A percentile compares a stretch with the other conserved stretches of the same genome.
These are phyloP conservation scores for Heliconius cydno DNA, from an alignment of 2,888 invertebrate genomes.

Conservation along the genomic window DNA sequence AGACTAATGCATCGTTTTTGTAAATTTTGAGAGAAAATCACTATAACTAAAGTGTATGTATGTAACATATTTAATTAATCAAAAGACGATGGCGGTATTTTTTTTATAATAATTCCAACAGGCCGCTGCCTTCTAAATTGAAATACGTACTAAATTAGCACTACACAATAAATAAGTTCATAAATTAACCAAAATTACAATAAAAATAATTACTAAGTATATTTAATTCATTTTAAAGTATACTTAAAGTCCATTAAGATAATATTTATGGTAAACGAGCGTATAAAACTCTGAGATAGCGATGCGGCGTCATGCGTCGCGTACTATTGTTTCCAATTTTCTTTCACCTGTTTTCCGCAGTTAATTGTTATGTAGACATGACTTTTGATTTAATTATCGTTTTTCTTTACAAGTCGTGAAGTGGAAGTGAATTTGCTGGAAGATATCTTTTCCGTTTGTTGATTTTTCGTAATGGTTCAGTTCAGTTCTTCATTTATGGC, in stretches of 20 bases:
- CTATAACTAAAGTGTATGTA: no score
- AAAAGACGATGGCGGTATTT: no score
- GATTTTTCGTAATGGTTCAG: not conserved
- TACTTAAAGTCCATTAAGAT: conserved; percentile 26
- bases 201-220: not conserved
- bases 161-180: not conserved
- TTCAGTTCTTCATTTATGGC: no score
- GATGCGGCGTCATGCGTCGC: conserved; percentile 24
- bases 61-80: no score
- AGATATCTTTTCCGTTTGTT: not conserved
- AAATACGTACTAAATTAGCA: not conserved
- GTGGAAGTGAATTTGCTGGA: not conserved
- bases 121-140: not conserved
- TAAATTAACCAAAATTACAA: not conserved
- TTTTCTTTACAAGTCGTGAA: not conserved
- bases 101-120: not conserved
- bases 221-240: conserved; percentile 4
- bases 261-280: conserved; percentile 25
- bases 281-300: conserved; percentile 16
- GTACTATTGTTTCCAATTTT: conserved; percentile 8
- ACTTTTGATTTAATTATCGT: not conserved
- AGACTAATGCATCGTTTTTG: no score
- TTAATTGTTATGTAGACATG: conserved; percentile 1
- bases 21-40: no score
- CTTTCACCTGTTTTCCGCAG: conserved; percentile 12